These are phyloP conservation scores for Hesperophylax magnus DNA, from an alignment of 1,140 invertebrate genomes.

Conservation along the genomic window DNA sequence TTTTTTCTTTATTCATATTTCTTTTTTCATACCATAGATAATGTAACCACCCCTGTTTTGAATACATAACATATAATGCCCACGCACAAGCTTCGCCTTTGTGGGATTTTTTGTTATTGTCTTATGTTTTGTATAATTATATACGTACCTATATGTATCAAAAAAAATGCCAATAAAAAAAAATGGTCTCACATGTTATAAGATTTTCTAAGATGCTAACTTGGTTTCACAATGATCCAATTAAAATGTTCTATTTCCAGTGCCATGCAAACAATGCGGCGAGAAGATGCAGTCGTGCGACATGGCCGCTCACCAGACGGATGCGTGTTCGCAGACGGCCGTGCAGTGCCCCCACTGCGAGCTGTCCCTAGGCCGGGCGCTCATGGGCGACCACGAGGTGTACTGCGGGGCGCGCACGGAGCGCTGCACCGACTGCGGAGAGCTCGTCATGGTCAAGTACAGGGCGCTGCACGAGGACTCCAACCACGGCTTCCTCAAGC, in stretches of 20 bases:
- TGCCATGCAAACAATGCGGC: constrained; percentile 60
- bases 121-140: too few species aligned
- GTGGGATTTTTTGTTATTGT: too few species aligned
- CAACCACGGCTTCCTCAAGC: constrained; percentile 70
- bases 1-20: too few species aligned
- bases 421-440: constrained; percentile 72
- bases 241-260: constrained; percentile 30
- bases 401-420: constrained; percentile 76
- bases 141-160: too few species aligned
- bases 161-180: too few species aligned
- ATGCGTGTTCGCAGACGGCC: constrained; percentile 61
- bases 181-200: too few species aligned
- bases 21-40: too few species aligned
- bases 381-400: constrained; percentile 71
- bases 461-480: constrained; percentile 71
- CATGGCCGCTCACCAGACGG: constrained; percentile 62
- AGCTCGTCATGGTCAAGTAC: constrained; percentile 76
- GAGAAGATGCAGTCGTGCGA: constrained; percentile 63
- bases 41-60: too few species aligned
- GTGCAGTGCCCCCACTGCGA: constrained; percentile 73
- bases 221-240: too few species aligned
- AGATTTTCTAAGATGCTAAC: too few species aligned
- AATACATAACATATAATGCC: too few species aligned
- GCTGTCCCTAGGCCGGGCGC: constrained; percentile 68
- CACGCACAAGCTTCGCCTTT: too few species aligned